These are phyloP conservation scores for Asteroscopus sphinx DNA, from an alignment of 2,888 invertebrate genomes.

Conservation along the genomic window DNA sequence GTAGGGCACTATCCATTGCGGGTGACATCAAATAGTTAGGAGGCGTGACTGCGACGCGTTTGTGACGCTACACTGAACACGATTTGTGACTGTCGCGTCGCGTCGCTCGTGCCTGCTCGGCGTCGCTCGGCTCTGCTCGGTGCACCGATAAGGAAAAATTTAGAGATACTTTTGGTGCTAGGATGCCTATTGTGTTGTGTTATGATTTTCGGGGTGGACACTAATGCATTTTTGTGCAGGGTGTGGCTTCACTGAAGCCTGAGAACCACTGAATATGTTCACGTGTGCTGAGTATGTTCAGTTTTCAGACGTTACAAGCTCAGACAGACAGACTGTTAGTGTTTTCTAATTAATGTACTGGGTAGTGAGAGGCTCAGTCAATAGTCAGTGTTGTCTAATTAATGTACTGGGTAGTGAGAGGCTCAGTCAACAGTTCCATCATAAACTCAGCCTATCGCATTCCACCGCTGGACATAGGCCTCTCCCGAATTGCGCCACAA, in stretches of 20 bases:
- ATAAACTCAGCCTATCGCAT: too few species aligned
- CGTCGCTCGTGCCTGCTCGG: slow-evolving; percentile 43
- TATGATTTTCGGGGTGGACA: slow-evolving; percentile 16
- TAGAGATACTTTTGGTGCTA: slow-evolving; percentile 32
- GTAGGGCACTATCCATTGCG: slow-evolving; percentile 55
- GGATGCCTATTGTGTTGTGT: slow-evolving; percentile 7
- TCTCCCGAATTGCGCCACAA: too few species aligned
- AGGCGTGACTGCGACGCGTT: slow-evolving; percentile 60
- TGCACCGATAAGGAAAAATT: slow-evolving; percentile 40
- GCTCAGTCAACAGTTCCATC: too few species aligned
- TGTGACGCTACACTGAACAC: slow-evolving; percentile 74
- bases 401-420: too few species aligned
- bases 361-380: too few species aligned
- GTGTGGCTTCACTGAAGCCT: slow-evolving; percentile 17
- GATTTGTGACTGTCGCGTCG: slow-evolving; percentile 71
- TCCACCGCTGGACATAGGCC: too few species aligned
- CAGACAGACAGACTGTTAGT: too few species aligned
- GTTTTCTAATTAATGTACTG: too few species aligned
- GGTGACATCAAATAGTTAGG: slow-evolving; percentile 59
- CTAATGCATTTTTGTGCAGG: slow-evolving; percentile 10
- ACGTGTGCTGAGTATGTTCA: slow-evolving; percentile 1
- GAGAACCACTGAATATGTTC: background rate
- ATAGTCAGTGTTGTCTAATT: too few species aligned
- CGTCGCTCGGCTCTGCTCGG: slow-evolving; percentile 17
- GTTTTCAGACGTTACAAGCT: background rate